Percentiles rank a stretch among this genome's conserved stretches.
phyloP scores from a whole-genome alignment of 2,797 vertebrate species.

The Denticeps clupeoides region DNA sequence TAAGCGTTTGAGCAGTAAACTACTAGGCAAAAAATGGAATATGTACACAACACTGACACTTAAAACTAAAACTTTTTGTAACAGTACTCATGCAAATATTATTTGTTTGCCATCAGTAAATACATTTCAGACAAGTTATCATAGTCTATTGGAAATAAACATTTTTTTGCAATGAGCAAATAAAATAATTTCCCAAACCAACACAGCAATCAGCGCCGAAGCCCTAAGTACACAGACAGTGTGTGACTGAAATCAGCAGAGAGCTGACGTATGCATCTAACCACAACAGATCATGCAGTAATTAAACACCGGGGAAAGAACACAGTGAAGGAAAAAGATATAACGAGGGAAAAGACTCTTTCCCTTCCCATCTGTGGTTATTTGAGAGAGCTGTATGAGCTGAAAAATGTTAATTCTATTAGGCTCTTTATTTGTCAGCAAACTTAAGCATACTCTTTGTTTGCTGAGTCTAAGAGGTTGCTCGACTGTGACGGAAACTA shows the following conservation, averaged over 20 bases:
- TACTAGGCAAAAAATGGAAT: no score
- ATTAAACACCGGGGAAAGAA: neutral
- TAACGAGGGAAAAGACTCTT: slow-evolving; percentile 1
- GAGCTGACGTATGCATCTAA: neutral
- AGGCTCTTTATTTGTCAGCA: slow-evolving; percentile 27
- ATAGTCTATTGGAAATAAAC: neutral
- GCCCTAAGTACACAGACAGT: neutral
- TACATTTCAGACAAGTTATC: no score
- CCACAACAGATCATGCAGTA: neutral
- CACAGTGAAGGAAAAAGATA: slow-evolving; percentile 3
- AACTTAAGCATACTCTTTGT: slow-evolving; percentile 23
- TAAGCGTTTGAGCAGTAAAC: no score
- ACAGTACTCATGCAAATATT: no score
- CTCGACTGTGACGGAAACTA: slow-evolving; percentile 35
- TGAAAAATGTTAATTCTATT: slow-evolving; percentile 22
- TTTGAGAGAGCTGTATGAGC: slow-evolving; percentile 7
- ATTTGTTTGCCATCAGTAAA: no score
- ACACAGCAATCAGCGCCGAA: neutral
- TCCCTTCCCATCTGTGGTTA: slow-evolving; percentile 1
- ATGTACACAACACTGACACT: no score
- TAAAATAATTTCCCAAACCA: neutral
- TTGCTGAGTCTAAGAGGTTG: slow-evolving; percentile 21
- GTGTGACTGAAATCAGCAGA: neutral
- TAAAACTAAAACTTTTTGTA: no score
- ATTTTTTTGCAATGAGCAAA: neutral